Evolutionary conservation across 2,113 vertebrate species (phyloP), one percentile per base, ranked within the genome.

Genomic region (Hippopotamus amphibius): DNA sequence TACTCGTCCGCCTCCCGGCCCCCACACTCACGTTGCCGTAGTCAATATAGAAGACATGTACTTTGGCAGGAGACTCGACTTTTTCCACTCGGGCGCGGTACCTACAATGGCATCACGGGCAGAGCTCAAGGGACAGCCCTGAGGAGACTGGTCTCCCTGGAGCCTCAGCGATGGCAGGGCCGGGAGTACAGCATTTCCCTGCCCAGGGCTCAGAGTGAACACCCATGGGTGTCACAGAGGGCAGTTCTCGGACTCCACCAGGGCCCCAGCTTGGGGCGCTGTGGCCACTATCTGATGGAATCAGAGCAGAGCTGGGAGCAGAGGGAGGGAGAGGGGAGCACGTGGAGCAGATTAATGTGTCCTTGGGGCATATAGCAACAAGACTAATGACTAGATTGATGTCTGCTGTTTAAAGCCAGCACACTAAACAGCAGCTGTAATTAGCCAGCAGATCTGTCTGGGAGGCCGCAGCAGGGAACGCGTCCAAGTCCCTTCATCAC

Each of bases 31-130:
- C 99, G 0, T 99, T 99, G 98, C 99, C 99, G 0, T 99, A 99
- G 99, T 99, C 99, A 0, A 99, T 99, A 99, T 99, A 99, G 99
- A 99, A 99, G 93, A 99, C 99, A 4, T 99, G 99, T 15, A 99
- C 99, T 93, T 99, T 99, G 94, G 99, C 98, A 0, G 99, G 96
- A 0, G 99, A 99, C 97, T 99, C 99, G 30, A 99, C 98, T 97
- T 99, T 99, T 98, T 99, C 99, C 96, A 99, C 99, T n/a, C 99
- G 98, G 79, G 99, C 99, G 37, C 99, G 99, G 98, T 99, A 99
- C 99, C 99, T 99, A 95, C 74, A 96, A 92, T 0, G 76, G 66
- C 37, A 95, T 33, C 3, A 26, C 0, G 12, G 89, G 97, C 80
- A 98, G 96, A 90, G 88, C 86, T 69, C 11, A 84, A 88, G 76